phyloP scores from a whole-genome alignment of 1,140 invertebrate species.

The Cotesia glomerata region DNA sequence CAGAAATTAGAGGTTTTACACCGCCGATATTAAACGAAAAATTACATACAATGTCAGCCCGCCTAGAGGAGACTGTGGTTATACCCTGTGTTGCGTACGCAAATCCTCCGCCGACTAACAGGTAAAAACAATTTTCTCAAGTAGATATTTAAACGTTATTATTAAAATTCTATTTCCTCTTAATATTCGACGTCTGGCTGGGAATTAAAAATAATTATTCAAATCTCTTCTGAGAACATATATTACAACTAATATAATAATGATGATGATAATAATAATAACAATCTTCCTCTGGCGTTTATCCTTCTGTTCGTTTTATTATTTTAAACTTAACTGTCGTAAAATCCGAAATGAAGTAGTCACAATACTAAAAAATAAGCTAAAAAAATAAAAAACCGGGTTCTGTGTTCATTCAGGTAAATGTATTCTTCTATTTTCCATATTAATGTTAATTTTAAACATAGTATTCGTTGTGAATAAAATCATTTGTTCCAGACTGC shows the following conservation, averaged over 20 bases:
- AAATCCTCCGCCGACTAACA: conserved; percentile 67
- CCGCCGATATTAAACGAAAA: conserved; percentile 66
- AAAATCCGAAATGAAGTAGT: background rate
- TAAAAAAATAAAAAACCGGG: background rate
- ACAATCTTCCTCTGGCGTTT: too few species aligned
- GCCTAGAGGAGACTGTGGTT: conserved; percentile 67
- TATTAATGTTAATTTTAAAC: conserved; percentile 59
- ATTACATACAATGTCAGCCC: conserved; percentile 57
- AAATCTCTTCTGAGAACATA: too few species aligned
- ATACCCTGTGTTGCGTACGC: conserved; percentile 73
- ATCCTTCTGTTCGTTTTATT: too few species aligned
- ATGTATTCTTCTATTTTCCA: conserved; percentile 43
- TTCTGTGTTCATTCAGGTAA: background rate
- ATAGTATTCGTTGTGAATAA: conserved; percentile 37
- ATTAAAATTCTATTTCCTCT: background rate
- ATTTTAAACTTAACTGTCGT: too few species aligned
- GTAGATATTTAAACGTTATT: background rate
- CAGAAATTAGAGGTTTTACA: conserved; percentile 63
- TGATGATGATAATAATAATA: too few species aligned
- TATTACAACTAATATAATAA: too few species aligned
- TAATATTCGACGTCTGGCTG: background rate
- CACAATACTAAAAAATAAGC: background rate
- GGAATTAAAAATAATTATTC: too few species aligned
- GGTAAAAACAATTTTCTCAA: conserved; percentile 51
- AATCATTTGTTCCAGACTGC: conserved; percentile 6